Percentiles rank a stretch among this genome's conserved stretches.
phyloP scores from a whole-genome alignment of 2,888 invertebrate species.

The Silvanus unidentatus region DNA sequence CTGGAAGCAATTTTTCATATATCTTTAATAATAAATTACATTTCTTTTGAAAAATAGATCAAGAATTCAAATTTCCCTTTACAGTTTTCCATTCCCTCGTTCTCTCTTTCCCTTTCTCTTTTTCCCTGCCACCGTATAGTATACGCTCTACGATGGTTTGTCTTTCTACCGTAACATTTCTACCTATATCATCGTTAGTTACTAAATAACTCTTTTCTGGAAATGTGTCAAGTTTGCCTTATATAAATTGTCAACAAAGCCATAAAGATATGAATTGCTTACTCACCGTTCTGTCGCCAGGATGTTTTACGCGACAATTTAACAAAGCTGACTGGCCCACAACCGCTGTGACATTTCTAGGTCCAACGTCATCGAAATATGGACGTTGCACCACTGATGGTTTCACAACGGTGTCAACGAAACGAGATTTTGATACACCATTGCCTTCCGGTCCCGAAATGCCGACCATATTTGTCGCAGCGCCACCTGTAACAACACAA shows the following conservation, averaged over 20 bases:
- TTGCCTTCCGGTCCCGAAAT: slow-evolving; percentile 16
- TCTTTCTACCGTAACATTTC: too few relatives aligned
- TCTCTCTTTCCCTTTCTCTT: too few relatives aligned
- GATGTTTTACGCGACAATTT: slow-evolving; percentile 78
- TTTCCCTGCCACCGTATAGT: too few relatives aligned
- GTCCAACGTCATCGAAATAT: slow-evolving; percentile 78
- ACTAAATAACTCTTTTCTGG: not conserved
- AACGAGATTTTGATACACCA: slow-evolving; percentile 20
- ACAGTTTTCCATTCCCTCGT: too few relatives aligned
- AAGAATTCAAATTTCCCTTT: too few relatives aligned
- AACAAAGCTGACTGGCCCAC: slow-evolving; percentile 76
- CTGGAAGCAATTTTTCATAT: too few relatives aligned
- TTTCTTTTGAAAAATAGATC: too few relatives aligned
- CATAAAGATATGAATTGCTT: slow-evolving; percentile 17
- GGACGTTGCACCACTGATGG: slow-evolving; percentile 53
- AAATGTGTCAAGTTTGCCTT: slow-evolving; percentile 1
- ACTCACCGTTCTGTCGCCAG: slow-evolving; percentile 80
- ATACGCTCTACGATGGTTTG: too few relatives aligned
- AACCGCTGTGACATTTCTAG: slow-evolving; percentile 76
- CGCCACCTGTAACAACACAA: not conserved
- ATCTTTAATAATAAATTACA: too few relatives aligned
- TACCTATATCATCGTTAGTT: too few relatives aligned
- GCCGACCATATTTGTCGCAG: not conserved
- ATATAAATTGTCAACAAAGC: slow-evolving; percentile 16
- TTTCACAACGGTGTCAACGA: slow-evolving; percentile 23